These are phyloP conservation scores for Meteorus cinctellus DNA, from an alignment of 2,888 invertebrate genomes.

Conservation along the genomic window DNA sequence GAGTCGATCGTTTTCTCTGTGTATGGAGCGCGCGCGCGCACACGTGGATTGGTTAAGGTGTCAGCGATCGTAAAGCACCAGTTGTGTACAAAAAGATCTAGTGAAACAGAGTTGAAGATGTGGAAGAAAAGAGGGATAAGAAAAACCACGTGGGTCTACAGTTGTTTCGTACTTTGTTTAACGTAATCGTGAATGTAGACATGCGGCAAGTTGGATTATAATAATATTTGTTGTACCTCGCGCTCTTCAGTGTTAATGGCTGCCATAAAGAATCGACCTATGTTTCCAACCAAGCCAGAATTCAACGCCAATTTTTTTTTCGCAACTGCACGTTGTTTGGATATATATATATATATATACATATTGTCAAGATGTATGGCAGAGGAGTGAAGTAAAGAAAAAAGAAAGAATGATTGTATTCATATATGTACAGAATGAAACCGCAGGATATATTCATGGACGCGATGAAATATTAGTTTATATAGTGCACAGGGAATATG, in stretches of 20 bases:
- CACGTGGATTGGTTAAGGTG: conserved; percentile 57
- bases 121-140: not conserved
- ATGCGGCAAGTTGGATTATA: conserved; percentile 59
- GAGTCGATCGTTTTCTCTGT: not conserved
- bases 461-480: conserved; percentile 27
- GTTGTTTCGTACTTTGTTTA: conserved; percentile 54
- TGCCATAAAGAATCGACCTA: conserved; percentile 64
- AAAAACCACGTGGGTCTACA: conserved; percentile 20
- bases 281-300: conserved; percentile 56
- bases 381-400: not conserved
- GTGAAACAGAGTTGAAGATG: conserved; percentile 18
- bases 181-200: conserved; percentile 55
- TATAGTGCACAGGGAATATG: conserved; percentile 12
- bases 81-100: not conserved
- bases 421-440: not conserved
- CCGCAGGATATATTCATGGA: conserved; percentile 20
- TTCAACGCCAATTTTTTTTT: conserved; percentile 26
- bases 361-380: conserved; percentile 26
- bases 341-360: not conserved
- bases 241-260: conserved; percentile 59
- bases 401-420: not conserved
- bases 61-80: conserved; percentile 64
- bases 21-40: not conserved
- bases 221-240: conserved; percentile 62
- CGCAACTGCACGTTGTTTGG: conserved; percentile 31